Evolutionary conservation across 2,888 invertebrate species (phyloP), one percentile per base, ranked within the genome.

Genomic region (Drosophila putrida): DNA sequence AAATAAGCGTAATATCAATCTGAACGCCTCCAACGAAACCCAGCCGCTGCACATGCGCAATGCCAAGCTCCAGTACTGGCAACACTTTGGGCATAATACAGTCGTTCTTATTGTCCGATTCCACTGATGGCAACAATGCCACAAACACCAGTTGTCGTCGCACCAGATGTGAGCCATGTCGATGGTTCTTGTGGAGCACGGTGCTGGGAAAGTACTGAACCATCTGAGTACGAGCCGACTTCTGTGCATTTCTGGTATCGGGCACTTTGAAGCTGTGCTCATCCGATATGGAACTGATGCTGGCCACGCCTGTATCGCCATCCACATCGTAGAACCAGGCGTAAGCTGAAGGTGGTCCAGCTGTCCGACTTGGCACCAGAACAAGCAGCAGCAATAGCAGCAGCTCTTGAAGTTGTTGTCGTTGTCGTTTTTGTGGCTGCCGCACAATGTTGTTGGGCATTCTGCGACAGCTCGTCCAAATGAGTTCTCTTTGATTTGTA

Each of bases 61-160:
- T 94, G 10, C 96, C 96, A 92, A 96, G 93, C 76, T 95, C 94
- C 51, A 96, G 93, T 38, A 96, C 95, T 0, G 96, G 96, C 83
- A 96, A 91, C 55, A 96, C 95, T 90, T 95, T 95, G 11, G 90
- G 59, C 95, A 95, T 90, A 94, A 96, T 87, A 94, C 95, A 92
- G 68, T 92, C 92, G 64, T 92, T 91, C 63, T 89, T 90, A 70
- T 91, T 91, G n/a, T 91, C 91, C 89, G 91, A 60, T 75, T 90
- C 75, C 72, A 82, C 80, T 9, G 80, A 75, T 2, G 93, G 92
- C 64, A 92, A 71, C 33, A 93, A 77, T 0, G 92, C 90, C 31
- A 89, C 89, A 51, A 93, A 92, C 1, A 90, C 87, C 39, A 92
- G 71, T 50, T 91, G 81, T 0, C 84, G 82, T 1, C 80, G 77